Evolutionary conservation across 1,140 invertebrate species (phyloP).

Genomic region (Tetranychus urticae): DNA sequence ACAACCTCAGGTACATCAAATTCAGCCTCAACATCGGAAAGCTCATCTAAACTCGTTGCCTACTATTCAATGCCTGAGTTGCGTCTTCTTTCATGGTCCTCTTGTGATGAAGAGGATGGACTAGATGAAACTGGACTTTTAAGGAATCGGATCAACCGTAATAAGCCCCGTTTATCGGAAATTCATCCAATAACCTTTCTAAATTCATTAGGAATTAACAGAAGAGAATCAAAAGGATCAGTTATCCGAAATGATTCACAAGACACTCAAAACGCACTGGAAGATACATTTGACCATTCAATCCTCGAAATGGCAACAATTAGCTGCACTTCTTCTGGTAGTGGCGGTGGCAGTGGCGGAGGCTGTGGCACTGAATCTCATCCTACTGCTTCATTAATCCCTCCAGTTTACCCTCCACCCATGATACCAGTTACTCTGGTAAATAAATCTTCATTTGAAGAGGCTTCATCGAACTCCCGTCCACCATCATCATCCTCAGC

Average conservation of each 20-base stretch:
- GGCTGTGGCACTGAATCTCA: neutral
- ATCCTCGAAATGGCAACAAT: neutral
- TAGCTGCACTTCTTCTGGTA: neutral
- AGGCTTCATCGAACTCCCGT: neutral
- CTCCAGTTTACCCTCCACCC: too few relatives aligned
- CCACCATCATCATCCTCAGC: neutral
- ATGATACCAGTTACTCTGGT: too few relatives aligned
- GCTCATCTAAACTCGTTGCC: constrained; percentile 9
- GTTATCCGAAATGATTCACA: neutral
- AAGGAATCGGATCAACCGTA: neutral
- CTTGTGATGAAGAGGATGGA: neutral
- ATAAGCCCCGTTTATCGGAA: neutral
- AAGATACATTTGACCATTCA: neutral
- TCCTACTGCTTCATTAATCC: too few relatives aligned
- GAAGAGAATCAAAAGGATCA: neutral
- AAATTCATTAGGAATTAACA: neutral
- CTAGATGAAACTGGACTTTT: too few relatives aligned
- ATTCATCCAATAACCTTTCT: constrained; percentile 4
- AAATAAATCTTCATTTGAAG: neutral
- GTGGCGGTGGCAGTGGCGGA: too few relatives aligned
- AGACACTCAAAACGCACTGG: neutral
- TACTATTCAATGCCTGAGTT: constrained; percentile 17
- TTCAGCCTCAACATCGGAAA: neutral
- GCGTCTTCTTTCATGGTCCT: neutral
- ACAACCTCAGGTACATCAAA: too few relatives aligned